These are phyloP conservation scores for Probosciger aterrimus DNA, from an alignment of 2,113 vertebrate genomes.

Conservation along the genomic window DNA sequence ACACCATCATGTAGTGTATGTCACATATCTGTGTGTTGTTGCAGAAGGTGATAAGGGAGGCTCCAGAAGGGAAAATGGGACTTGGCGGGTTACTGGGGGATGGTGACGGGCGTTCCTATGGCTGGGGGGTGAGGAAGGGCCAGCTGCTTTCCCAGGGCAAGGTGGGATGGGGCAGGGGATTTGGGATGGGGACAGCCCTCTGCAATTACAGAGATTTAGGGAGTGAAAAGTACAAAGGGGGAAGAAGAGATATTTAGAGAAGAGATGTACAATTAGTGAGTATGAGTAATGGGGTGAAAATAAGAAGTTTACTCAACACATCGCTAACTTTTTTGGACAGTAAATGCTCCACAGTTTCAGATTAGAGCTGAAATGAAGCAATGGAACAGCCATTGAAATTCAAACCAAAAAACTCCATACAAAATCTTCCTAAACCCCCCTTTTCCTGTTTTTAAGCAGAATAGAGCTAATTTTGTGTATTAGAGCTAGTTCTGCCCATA, in stretches of 20 bases:
- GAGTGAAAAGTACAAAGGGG: not conserved
- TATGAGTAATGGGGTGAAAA: slow-evolving; percentile 29
- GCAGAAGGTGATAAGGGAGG: not conserved
- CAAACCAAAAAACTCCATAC: not conserved
- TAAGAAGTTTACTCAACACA: slow-evolving; percentile 2
- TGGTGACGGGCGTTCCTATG: not conserved
- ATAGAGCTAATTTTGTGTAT: not conserved
- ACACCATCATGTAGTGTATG: fast-evolving
- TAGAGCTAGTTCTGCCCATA: not conserved
- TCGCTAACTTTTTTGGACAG: not conserved
- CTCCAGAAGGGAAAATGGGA: not conserved
- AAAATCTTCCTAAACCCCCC: not conserved
- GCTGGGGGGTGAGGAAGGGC: fast-evolving
- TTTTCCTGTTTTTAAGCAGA: not conserved
- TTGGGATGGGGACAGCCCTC: not conserved
- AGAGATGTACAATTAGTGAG: not conserved
- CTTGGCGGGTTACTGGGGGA: fast-evolving
- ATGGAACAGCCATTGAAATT: not conserved
- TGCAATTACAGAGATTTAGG: not conserved
- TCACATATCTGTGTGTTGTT: not conserved
- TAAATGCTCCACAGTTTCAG: not conserved
- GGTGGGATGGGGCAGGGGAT: not conserved
- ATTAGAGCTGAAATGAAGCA: not conserved
- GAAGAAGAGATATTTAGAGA: not conserved
- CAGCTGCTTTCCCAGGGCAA: fast-evolving